Evolutionary conservation across 2,113 vertebrate species (phyloP).

Genomic region (Arizona elegans): DNA sequence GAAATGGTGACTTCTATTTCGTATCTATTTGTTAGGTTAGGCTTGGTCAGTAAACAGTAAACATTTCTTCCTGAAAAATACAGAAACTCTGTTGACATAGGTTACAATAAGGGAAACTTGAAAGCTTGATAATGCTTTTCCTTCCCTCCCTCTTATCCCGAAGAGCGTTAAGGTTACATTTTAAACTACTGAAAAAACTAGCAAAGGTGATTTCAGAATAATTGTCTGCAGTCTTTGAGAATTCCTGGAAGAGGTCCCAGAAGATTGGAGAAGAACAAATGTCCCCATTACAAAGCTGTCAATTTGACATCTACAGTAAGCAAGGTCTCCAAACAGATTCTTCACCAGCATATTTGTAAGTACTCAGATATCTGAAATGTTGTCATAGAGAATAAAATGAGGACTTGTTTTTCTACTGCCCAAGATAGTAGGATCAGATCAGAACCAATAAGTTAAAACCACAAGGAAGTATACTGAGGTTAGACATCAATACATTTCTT

Average conservation of each 20-base stretch:
- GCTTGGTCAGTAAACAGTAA: background rate
- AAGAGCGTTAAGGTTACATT: background rate
- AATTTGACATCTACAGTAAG: background rate
- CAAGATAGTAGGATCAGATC: background rate
- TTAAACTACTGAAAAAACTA: background rate
- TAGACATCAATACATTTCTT: background rate
- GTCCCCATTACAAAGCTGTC: background rate
- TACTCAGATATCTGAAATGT: background rate
- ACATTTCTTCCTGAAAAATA: background rate
- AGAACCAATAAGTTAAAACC: background rate
- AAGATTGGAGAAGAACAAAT: background rate
- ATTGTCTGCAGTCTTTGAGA: background rate
- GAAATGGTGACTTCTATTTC: background rate
- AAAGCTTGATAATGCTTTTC: background rate
- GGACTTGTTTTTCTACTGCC: background rate
- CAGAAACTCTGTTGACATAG: background rate
- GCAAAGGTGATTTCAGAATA: background rate
- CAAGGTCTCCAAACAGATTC: background rate
- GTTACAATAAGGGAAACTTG: background rate
- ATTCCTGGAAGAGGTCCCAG: background rate
- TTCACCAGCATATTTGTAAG: background rate
- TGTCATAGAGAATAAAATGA: background rate
- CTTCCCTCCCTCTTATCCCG: background rate
- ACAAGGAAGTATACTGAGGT: background rate
- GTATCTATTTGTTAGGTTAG: background rate